Evolutionary conservation across 2,888 invertebrate genomes (phyloP), one percentile per base, ranked within the genome.

Genomic region (Leucophora obtusa): DNA sequence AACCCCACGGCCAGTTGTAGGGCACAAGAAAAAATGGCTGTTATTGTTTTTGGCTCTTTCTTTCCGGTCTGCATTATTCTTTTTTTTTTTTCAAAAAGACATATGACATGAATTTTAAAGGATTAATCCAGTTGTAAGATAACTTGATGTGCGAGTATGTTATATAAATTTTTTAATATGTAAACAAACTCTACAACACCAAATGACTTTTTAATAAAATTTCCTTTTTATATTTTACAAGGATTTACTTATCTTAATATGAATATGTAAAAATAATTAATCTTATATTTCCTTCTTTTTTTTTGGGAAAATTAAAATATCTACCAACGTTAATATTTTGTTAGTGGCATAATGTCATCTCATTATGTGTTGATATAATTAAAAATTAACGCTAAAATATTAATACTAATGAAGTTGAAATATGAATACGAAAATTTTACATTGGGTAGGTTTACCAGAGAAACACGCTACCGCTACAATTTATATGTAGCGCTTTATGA

Each of bases 71-170:
- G 7, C 28, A 28, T 50, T 54, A 56, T 56, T 35, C 15, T 53
- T 18, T n/a, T 8, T 35, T 3, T 24, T 17, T 33, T 50, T 17
- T 18, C 8, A 35, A 33, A 70, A 38, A 59, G 24, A 74, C 54
- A 79, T 47, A 74, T 74, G 79, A 74, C 79, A 79, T 65, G 74
- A 60, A 70, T 69, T 79, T 70, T 50, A 74, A 74, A 50, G 68
- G 38, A 65, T 79, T 74, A 79, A 74, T 59, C 54, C 66, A 50
- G 79, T 53, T 53, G 56, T 70, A 68, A 74, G 70, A 59, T 59
- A 65, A 66, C 79, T 66, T 65, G 63, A 60, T 70, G 65, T 66
- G 43, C 43, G 43, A 47, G 43, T 47, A n/a, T n/a, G 43, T n/a
- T 47, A 7, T 7, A 28, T 28, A 28, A 4, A 28, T 28, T 28